Evolutionary conservation across 2,888 invertebrate genomes (phyloP).

Genomic region (Micoletzkya japonica): DNA sequence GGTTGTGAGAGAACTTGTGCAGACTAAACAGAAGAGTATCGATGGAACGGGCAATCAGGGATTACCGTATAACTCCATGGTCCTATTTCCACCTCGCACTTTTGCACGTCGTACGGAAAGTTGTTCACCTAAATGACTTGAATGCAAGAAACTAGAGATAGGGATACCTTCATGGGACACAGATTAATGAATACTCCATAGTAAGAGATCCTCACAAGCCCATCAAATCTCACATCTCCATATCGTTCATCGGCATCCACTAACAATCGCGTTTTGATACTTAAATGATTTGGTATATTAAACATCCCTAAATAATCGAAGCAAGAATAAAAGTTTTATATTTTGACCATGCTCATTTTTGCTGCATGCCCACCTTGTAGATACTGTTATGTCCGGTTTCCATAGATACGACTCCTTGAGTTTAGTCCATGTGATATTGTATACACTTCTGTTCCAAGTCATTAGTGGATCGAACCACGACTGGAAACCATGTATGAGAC

Average conservation of each 20-base stretch:
- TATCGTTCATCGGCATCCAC: constrained; percentile 37
- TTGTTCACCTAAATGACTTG: constrained; percentile 33
- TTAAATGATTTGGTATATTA: constrained; percentile 17
- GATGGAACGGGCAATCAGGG: neutral
- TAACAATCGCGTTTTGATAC: constrained; percentile 36
- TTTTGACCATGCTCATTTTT: neutral
- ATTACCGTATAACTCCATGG: constrained; percentile 45
- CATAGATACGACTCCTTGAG: constrained; percentile 41
- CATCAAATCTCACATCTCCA: constrained; percentile 39
- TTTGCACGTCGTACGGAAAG: constrained; percentile 48
- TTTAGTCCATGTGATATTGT: constrained; percentile 41
- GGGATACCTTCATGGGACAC: constrained; percentile 43
- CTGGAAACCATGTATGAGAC: neutral
- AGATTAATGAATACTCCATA: constrained; percentile 44
- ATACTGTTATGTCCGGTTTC: constrained; percentile 42
- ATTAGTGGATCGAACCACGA: constrained; percentile 43
- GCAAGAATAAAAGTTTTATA: neutral
- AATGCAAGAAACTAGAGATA: neutral
- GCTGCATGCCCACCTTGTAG: constrained; percentile 31
- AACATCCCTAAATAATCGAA: neutral
- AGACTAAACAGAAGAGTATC: neutral
- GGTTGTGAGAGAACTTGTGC: constrained; percentile 13
- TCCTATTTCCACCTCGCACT: constrained; percentile 40
- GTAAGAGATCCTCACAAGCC: constrained; percentile 35
- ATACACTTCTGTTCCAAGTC: constrained; percentile 36